phyloP scores from a whole-genome alignment of 2,888 invertebrate genomes.

The Apamea epomidion region DNA sequence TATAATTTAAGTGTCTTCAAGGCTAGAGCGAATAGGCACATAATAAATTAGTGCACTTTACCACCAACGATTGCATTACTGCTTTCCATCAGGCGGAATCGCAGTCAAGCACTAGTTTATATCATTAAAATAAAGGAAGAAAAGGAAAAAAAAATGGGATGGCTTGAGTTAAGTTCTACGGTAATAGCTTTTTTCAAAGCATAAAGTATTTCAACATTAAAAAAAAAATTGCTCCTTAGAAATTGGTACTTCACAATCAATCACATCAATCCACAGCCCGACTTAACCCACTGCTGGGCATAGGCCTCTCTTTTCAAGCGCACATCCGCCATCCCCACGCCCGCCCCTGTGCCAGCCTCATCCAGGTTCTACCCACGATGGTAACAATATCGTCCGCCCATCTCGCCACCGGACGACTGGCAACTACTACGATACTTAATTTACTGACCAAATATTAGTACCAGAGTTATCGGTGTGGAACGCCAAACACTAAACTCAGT shows the following conservation, averaged over 20 bases:
- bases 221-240: neutral
- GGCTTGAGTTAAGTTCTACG: neutral
- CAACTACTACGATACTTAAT: neutral
- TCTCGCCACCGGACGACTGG: neutral
- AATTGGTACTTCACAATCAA: neutral
- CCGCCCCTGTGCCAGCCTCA: neutral
- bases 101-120: too few relatives aligned
- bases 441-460: neutral
- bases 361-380: neutral
- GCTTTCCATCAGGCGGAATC: too few relatives aligned
- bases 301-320: neutral
- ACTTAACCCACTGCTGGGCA: neutral
- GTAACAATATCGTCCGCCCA: neutral
- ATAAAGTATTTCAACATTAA: too few relatives aligned
- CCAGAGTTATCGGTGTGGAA: conserved; percentile 16
- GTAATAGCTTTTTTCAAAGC: too few relatives aligned
- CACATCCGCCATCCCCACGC: neutral
- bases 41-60: too few relatives aligned
- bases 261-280: neutral
- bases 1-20: too few relatives aligned
- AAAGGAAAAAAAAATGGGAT: neutral
- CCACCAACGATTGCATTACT: too few relatives aligned
- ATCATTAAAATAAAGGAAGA: too few relatives aligned
- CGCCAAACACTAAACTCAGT: conserved; percentile 20
- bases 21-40: too few relatives aligned